Conservation (phyloP, 1,140 invertebrate species). For the Diorhabda carinulata region DNA sequence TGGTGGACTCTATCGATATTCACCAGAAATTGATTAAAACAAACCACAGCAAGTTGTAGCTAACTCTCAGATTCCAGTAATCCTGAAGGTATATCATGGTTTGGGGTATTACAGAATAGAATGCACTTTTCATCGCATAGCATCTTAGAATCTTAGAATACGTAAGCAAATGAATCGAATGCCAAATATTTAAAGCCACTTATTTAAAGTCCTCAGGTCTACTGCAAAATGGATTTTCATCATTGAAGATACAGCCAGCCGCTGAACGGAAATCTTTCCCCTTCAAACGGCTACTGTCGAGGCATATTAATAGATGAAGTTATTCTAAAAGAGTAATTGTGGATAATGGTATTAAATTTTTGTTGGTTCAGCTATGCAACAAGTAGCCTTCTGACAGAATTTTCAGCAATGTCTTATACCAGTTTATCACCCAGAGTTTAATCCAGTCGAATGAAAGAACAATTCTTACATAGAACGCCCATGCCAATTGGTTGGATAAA, state of each 20-base stretch:
- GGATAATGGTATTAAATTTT: conserved; percentile 32
- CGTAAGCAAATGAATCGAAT: conserved; percentile 7
- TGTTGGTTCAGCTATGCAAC: conserved; percentile 40
- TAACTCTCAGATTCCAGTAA: conserved; percentile 15
- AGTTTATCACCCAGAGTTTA: conserved; percentile 44
- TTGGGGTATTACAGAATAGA: conserved; percentile 21
- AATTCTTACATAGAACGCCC: conserved; percentile 29
- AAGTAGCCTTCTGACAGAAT: conserved; percentile 34
- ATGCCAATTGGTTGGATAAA: conserved; percentile 37
- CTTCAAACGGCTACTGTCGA: conserved; percentile 26
- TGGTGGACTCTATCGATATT: conserved; percentile 36
- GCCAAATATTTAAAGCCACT: conserved; percentile 29
- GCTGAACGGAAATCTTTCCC: conserved; percentile 32
- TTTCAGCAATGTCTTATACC: conserved; percentile 43
- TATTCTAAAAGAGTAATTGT: conserved; percentile 23
- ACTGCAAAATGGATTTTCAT: conserved; percentile 32
- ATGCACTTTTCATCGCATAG: neutral
- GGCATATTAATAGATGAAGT: conserved; percentile 27
- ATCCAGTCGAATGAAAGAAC: conserved; percentile 47
- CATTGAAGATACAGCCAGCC: conserved; percentile 28
- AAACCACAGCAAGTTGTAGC: conserved; percentile 34
- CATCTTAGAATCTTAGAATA: neutral
- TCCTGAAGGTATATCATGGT: conserved; percentile 33
- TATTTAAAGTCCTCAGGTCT: conserved; percentile 37
- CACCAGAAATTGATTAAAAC: conserved; percentile 34